Conservation (phyloP, 2,888 invertebrate genomes). For the Drosophila testacea region DNA sequence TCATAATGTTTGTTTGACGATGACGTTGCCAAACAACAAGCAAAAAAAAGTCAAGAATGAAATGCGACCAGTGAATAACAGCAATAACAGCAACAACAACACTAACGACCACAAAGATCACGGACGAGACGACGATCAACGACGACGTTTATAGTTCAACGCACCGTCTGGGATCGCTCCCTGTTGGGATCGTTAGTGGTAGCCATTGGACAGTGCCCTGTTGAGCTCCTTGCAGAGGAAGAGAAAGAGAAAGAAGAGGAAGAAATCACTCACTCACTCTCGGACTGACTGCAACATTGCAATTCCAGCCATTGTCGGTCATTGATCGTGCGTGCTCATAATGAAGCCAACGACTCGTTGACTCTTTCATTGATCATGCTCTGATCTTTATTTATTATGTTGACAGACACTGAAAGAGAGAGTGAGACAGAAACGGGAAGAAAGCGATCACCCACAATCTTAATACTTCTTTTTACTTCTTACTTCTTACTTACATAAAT, state of each 20-base stretch:
- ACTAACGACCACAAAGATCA: slow-evolving; percentile 40
- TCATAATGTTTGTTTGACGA: slow-evolving; percentile 66
- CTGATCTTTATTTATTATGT: slow-evolving; percentile 56
- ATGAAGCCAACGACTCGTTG: slow-evolving; percentile 74
- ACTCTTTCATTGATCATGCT: slow-evolving; percentile 67
- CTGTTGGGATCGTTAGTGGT: slow-evolving; percentile 61
- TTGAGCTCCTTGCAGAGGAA: slow-evolving; percentile 56
- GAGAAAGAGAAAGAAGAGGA: slow-evolving; percentile 32
- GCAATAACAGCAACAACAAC: slow-evolving; percentile 26
- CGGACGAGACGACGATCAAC: slow-evolving; percentile 41
- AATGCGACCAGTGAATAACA: slow-evolving; percentile 53
- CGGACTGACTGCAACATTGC: slow-evolving; percentile 40
- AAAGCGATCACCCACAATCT: slow-evolving; percentile 12
- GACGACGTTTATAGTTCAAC: slow-evolving; percentile 83
- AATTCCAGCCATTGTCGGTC: slow-evolving; percentile 60
- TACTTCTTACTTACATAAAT: not conserved
- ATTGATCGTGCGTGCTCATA: slow-evolving; percentile 76
- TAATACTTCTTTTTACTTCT: not conserved
- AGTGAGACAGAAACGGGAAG: slow-evolving; percentile 11
- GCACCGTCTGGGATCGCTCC: slow-evolving; percentile 65
- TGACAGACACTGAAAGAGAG: slow-evolving; percentile 25
- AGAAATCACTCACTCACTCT: slow-evolving; percentile 70
- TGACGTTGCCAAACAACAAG: slow-evolving; percentile 75
- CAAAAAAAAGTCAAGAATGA: slow-evolving; percentile 69
- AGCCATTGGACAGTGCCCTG: slow-evolving; percentile 70